Base-by-base conservation (phyloP, 2,797 vertebrate species). In the Heteromormyrus szaboi region DNA sequence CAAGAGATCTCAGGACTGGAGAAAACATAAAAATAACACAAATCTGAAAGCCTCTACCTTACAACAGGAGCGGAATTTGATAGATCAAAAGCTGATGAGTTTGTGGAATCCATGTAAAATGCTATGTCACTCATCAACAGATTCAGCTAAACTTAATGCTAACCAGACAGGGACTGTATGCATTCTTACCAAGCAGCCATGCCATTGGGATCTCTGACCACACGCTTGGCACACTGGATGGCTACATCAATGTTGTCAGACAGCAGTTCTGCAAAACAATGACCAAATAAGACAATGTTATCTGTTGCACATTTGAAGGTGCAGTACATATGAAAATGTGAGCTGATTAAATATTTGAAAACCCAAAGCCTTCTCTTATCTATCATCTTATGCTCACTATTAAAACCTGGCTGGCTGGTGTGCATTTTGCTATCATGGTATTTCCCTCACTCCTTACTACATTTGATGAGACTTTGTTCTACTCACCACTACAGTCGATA, bases 401-500 rank as follows among this genome's bases (percentile, higher is more conserved):
- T 37, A 37, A 76, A 41, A 2, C 68, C 68, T 76, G 29, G 68
- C 68, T 37, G 17, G 29, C 17, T 17, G 12, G 6, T 41, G 68
- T 19, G 33, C 29, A 41, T 76, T 76, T 41, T 76, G 41, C 33
- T 76, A 41, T 17, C 33, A 37, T 19, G 12, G 12, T 76, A 5
- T 33, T 29, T 65, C 17, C 17, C 1, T 44, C 14, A 1, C 12
- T 14, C 72, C 4, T 79, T 44, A 44, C 19, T 8, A 19, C 8
- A 14, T 11, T 14, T 85, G n/a, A 22, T 48, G 14, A 48, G 6
- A 1, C 1, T 85, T 48, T 48, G 2, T 33, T 68, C 25, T 3
- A 89, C 93, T 93, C 89, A 97, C 96, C 91, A 0, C 72, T 53
- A 81, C 97, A 97, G 1, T 41, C 33, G 50, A 96, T 91, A 1